Conservation (phyloP, 53 echinoderm and acorn worm genomes). For the Luidia sarsii region DNA sequence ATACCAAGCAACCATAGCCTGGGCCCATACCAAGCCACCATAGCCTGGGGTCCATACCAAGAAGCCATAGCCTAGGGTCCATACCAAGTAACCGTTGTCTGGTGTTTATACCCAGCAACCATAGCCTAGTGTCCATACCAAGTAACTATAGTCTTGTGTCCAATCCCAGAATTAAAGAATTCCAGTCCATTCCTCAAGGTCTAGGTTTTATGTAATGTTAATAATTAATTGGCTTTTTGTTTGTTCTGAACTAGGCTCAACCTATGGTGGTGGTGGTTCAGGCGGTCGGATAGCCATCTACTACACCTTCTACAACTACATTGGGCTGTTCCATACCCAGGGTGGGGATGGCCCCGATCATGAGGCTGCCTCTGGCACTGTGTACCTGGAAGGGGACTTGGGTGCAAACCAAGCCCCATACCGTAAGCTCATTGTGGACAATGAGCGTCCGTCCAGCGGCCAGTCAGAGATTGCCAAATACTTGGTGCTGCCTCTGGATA, state of each 20-base stretch:
- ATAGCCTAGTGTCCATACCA: too few relatives aligned
- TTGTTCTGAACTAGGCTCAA: constrained; percentile 16
- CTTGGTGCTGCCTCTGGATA: constrained; percentile 43
- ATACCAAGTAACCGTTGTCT: too few relatives aligned
- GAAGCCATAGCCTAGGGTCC: too few relatives aligned
- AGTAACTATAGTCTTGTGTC: too few relatives aligned
- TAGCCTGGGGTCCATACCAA: too few relatives aligned
- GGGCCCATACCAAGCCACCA: too few relatives aligned
- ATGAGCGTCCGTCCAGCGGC: constrained; percentile 43
- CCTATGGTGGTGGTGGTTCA: constrained; percentile 69
- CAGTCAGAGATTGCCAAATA: constrained; percentile 56
- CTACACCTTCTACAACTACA: constrained; percentile 74
- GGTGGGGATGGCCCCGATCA: constrained; percentile 65
- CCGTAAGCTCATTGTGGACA: constrained; percentile 74
- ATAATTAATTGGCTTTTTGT: too few relatives aligned
- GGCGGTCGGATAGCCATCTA: constrained; percentile 87
- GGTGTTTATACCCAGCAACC: too few relatives aligned
- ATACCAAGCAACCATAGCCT: too few relatives aligned
- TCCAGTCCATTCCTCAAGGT: too few relatives aligned
- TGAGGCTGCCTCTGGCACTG: constrained; percentile 73
- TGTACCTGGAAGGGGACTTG: constrained; percentile 67
- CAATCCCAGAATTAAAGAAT: too few relatives aligned
- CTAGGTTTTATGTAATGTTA: too few relatives aligned
- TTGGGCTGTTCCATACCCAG: constrained; percentile 65
- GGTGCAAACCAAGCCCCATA: constrained; percentile 24